Conservation (phyloP, 2,888 invertebrate genomes). For the Apotomis turbidana region DNA sequence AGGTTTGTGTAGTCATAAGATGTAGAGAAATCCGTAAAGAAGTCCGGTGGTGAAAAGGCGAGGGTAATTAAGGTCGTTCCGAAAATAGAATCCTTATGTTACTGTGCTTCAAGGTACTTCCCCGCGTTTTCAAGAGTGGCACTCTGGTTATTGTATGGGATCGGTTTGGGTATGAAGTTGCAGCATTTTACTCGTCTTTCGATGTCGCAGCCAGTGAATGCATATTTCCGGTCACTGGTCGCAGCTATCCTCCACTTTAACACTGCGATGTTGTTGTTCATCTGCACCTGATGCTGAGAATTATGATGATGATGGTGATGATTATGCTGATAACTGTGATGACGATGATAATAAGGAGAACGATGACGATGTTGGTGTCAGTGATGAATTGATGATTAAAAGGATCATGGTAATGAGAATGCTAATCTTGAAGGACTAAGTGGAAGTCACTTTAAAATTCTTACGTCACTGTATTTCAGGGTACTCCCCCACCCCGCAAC, state of each 20-base stretch:
- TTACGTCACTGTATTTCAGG: slow-evolving; percentile 67
- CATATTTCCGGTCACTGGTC: too few relatives aligned
- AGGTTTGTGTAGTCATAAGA: too few relatives aligned
- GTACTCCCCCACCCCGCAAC: slow-evolving; percentile 76
- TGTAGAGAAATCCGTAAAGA: too few relatives aligned
- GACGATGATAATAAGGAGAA: too few relatives aligned
- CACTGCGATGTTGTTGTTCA: slow-evolving; percentile 78
- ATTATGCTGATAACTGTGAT: too few relatives aligned
- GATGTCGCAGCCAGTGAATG: slow-evolving; percentile 63
- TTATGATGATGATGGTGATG: too few relatives aligned
- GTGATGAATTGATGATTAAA: too few relatives aligned
- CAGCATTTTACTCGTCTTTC: slow-evolving; percentile 66
- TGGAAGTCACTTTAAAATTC: slow-evolving; percentile 39
- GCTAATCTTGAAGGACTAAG: too few relatives aligned
- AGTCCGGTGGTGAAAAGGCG: too few relatives aligned
- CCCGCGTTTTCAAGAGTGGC: slow-evolving; percentile 70
- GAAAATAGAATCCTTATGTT: slow-evolving; percentile 57
- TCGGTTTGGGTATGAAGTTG: slow-evolving; percentile 69
- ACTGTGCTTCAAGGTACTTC: slow-evolving; percentile 63
- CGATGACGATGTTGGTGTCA: too few relatives aligned
- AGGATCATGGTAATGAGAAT: too few relatives aligned
- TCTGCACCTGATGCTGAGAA: slow-evolving; percentile 67
- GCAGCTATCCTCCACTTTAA: slow-evolving; percentile 64
- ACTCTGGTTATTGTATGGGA: slow-evolving; percentile 72
- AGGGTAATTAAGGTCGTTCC: too few relatives aligned